Percentiles rank a stretch among this genome's conserved stretches.
Evolutionary conservation across 2,888 invertebrate species (phyloP).

Genomic region (Yponomeuta sedellus): DNA sequence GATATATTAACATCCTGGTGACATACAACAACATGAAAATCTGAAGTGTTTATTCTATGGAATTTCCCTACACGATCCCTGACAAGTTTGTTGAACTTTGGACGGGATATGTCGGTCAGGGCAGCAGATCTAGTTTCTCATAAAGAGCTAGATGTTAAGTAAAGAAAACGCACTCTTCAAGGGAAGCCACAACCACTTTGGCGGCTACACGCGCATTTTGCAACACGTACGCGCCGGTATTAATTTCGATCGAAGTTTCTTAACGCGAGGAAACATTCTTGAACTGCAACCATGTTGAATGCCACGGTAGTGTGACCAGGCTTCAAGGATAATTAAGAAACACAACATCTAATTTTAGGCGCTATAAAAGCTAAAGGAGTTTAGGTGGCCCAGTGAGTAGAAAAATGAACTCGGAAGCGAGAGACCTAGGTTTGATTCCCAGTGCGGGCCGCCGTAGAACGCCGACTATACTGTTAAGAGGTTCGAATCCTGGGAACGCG

Average conservation of each 20-base stretch:
- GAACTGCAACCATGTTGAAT: slow-evolving; percentile 13
- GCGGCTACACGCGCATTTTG: not conserved
- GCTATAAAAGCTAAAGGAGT: no score
- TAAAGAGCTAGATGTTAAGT: not conserved
- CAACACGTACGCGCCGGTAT: slow-evolving; percentile 6
- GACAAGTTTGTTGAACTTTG: no score
- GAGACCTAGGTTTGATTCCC: no score
- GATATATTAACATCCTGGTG: not conserved
- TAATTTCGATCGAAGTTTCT: slow-evolving; percentile 13
- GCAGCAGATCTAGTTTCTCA: no score
- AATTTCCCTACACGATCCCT: no score
- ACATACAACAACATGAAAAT: not conserved
- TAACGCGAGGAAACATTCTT: slow-evolving; percentile 14
- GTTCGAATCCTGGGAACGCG: no score
- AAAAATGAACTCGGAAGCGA: no score
- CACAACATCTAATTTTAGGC: not conserved
- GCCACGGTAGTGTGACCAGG: slow-evolving; percentile 10
- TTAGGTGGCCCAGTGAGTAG: no score
- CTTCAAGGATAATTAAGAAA: slow-evolving; percentile 3
- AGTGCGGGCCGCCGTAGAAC: no score
- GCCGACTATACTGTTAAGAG: no score
- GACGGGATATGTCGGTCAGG: no score
- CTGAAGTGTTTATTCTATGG: no score
- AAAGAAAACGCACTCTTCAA: not conserved
- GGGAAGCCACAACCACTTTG: not conserved